phyloP scores from a whole-genome alignment of 2,797 vertebrate species.

The Echeneis naucrates region DNA sequence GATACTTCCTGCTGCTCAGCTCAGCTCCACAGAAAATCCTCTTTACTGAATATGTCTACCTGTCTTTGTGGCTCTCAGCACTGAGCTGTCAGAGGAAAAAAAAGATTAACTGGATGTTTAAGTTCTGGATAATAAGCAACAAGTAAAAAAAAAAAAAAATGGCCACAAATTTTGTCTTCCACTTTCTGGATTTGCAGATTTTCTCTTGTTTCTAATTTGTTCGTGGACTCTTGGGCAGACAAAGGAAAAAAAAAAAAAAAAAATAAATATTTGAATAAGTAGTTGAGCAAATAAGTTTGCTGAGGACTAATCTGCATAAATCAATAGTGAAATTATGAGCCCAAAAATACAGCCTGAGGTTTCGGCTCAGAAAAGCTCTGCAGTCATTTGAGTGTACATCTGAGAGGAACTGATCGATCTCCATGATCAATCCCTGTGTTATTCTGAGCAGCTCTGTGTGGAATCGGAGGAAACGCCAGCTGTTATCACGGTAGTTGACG shows the following conservation, averaged over 20 bases:
- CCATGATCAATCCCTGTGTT: background rate
- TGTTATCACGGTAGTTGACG: conserved; percentile 42
- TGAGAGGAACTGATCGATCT: background rate
- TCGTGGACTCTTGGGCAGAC: background rate
- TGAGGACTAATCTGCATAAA: background rate
- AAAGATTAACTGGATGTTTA: background rate
- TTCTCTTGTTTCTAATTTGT: too few species aligned
- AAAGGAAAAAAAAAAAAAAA: too few species aligned
- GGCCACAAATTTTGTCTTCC: too few species aligned
- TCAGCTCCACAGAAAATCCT: conserved; percentile 70
- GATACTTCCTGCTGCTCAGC: conserved; percentile 67
- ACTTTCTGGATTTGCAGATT: too few species aligned
- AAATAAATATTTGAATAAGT: background rate
- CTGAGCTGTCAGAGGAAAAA: background rate
- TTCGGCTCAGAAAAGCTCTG: background rate
- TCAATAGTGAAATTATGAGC: background rate
- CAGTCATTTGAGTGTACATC: background rate
- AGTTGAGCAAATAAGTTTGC: background rate
- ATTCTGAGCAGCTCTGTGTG: background rate
- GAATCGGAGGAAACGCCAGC: conserved; percentile 42
- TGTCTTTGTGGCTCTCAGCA: conserved; percentile 17
- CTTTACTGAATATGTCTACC: conserved; percentile 57
- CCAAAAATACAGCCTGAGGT: background rate
- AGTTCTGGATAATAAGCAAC: background rate
- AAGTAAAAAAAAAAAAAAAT: too few species aligned